Conservation (phyloP, 1,140 invertebrate species). For the Drosophila paulistorum region DNA sequence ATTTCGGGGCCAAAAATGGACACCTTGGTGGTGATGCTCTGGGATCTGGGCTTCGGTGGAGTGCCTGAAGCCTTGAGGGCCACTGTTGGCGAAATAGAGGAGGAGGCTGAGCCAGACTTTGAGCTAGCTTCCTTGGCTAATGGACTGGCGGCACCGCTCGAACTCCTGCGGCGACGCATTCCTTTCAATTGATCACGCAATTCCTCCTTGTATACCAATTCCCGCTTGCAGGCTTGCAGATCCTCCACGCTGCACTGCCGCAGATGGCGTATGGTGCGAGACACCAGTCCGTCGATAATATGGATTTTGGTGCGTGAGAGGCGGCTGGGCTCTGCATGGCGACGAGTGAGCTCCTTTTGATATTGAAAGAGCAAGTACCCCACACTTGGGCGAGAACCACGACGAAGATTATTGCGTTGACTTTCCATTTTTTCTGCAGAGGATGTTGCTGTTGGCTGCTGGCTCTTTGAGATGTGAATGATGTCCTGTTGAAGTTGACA, state of each 20-base stretch:
- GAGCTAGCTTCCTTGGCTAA: neutral
- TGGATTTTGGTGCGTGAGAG: slow-evolving; percentile 73
- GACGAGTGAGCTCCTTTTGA: slow-evolving; percentile 64
- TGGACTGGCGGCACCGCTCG: neutral
- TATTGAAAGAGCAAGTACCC: slow-evolving; percentile 72
- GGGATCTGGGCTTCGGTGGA: slow-evolving; percentile 54
- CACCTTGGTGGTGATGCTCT: slow-evolving; percentile 23
- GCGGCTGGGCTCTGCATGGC: slow-evolving; percentile 65
- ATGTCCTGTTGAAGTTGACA: slow-evolving; percentile 62
- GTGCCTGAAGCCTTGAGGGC: slow-evolving; percentile 47
- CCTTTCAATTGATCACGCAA: slow-evolving; percentile 51
- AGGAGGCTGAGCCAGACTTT: neutral
- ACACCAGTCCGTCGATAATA: slow-evolving; percentile 70
- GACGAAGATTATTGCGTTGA: slow-evolving; percentile 54
- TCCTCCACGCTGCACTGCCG: slow-evolving; percentile 71
- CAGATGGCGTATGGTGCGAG: slow-evolving; percentile 62
- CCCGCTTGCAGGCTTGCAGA: slow-evolving; percentile 67
- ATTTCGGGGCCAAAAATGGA: slow-evolving; percentile 60
- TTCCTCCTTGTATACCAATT: slow-evolving; percentile 68
- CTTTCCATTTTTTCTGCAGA: slow-evolving; percentile 41
- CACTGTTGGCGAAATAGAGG: neutral
- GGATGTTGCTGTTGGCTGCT: slow-evolving; percentile 45
- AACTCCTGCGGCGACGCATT: slow-evolving; percentile 35
- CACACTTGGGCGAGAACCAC: slow-evolving; percentile 58
- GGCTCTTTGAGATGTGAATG: slow-evolving; percentile 66